Evolutionary conservation across 2,113 vertebrate genomes (phyloP).

Genomic region (Alectura lathami): DNA sequence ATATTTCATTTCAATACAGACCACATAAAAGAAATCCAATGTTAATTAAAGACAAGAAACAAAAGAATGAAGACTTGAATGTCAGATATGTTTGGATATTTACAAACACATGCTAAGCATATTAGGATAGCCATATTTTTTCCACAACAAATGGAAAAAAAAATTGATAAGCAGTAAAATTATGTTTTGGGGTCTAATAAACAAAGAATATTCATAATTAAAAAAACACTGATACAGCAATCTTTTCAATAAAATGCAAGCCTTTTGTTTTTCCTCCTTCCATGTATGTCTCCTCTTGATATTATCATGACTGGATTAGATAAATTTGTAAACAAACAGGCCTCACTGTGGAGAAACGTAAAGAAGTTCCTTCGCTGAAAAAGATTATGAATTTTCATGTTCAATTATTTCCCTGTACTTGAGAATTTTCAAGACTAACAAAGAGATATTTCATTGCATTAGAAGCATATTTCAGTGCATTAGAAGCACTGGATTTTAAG

Average conservation of each 20-base stretch:
- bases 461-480: not conserved
- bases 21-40: not conserved
- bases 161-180: not conserved
- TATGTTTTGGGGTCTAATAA: not conserved
- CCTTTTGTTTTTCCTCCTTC: not conserved
- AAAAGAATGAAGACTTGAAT: not conserved
- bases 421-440: not conserved
- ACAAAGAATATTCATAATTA: not conserved
- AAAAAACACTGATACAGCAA: not conserved
- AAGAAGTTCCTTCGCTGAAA: not conserved
- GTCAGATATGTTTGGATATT: not conserved
- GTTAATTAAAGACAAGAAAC: not conserved
- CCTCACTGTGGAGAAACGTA: rapidly evolving
- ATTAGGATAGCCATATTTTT: not conserved
- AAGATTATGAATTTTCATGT: not conserved
- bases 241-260: not conserved
- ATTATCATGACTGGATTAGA: not conserved
- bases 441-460: not conserved
- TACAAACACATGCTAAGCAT: not conserved
- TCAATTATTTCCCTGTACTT: not conserved
- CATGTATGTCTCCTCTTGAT: not conserved
- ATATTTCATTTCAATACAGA: not conserved
- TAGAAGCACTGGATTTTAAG: not conserved
- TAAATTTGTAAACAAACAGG: not conserved
- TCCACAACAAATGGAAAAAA: not conserved